These are phyloP conservation scores for Chunga burmeisteri DNA, from an alignment of 2,113 vertebrate species.

Conservation along the genomic window DNA sequence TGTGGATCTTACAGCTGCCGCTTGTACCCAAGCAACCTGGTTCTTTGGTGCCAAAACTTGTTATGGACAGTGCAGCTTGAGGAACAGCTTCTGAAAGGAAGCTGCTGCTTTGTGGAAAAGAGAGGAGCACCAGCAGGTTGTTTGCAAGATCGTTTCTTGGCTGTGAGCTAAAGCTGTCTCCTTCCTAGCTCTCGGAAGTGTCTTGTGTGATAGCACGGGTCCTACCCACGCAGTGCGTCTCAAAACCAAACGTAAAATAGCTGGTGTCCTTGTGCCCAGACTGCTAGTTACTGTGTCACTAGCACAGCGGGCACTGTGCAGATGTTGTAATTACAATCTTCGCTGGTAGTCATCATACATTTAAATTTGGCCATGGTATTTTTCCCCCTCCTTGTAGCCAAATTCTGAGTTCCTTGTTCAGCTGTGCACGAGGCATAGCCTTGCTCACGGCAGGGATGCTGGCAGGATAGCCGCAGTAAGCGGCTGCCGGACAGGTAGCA, in stretches of 20 bases:
- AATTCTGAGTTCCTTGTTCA: background rate
- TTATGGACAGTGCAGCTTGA: background rate
- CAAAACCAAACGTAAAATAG: background rate
- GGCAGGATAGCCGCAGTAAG: background rate
- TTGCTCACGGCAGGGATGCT: background rate
- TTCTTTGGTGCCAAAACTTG: background rate
- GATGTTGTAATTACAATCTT: background rate
- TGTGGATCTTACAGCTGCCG: background rate
- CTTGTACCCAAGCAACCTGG: background rate
- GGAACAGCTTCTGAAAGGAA: background rate
- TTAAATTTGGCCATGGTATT: background rate
- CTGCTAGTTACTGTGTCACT: background rate
- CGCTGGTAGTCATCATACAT: background rate
- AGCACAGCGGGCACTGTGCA: background rate
- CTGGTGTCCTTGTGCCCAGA: background rate
- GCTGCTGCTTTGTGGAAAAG: background rate
- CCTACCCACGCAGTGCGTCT: background rate
- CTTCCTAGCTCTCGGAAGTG: background rate
- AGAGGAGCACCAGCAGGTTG: background rate
- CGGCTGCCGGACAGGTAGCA: background rate
- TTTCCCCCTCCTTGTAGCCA: background rate
- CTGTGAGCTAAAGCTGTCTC: background rate
- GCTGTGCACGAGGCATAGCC: fast-evolving
- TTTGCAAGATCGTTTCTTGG: background rate
- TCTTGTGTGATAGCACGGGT: background rate